Evolutionary conservation across 2,113 vertebrate genomes (phyloP), one percentile per base, ranked within the genome.

Genomic region (Rissa tridactyla): DNA sequence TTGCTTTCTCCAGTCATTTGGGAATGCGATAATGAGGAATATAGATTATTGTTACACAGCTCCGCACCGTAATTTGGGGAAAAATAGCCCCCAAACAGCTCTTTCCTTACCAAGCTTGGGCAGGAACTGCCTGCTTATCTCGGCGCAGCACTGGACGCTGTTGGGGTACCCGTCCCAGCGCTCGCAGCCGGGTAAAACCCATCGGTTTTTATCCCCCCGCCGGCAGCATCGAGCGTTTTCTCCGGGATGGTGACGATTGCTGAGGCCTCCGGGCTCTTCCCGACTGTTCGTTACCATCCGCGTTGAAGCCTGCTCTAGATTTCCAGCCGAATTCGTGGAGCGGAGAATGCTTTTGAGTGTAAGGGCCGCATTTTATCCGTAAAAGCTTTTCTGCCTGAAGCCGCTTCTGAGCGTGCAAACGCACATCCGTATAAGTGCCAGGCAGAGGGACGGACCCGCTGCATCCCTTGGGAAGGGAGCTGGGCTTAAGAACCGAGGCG

Each of bases 61-160:
- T 23, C 4, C 19, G 3, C 44, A 0, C 3, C 5, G 13, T 8
- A 6, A 3, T 5, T 30, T 23, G 13, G 69, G 80, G 38, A 12
- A 17, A 4, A 38, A 46, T 5, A 9, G 6, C 5, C 49, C 29
- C 0, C 1, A 26, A 8, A 21, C 0, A 4, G 18, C 30, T 40
- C 23, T 13, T 18, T 3, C 10, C 2, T 38, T 26, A 5, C 19
- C 13, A 4, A 4, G 11, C 7, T 6, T 7, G n/a, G 4, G 2
- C 49, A 2, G 52, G 61, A 26, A 1, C 40, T 1, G 11, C 34
- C 54, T 21, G 46, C 64, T n/a, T 30, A 11, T 49, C 51, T 57
- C 9, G 3, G 29, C 2, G 1, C 61, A 11, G 47, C 25, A 3
- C 25, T 25, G 8, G 4, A 8, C 2, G 29, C 40, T 3, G 16